Percentiles rank a stretch among this genome's conserved stretches.
phyloP scores from a whole-genome alignment of 2,113 vertebrate genomes.

The Lutjanus erythropterus region DNA sequence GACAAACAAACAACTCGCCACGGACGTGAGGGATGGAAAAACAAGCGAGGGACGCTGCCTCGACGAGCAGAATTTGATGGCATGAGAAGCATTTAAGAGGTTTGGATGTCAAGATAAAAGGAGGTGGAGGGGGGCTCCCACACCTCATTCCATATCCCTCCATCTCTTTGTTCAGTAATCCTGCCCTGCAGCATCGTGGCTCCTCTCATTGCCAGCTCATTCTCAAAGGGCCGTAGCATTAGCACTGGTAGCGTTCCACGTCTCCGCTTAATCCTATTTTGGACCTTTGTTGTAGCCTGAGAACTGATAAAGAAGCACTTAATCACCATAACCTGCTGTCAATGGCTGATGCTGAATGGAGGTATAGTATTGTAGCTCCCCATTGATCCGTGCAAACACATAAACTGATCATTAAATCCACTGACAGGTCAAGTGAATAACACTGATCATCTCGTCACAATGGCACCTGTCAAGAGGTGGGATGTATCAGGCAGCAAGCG shows the following conservation, averaged over 20 bases:
- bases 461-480: no score
- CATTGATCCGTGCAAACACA: conserved; percentile 35
- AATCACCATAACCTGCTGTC: conserved; percentile 61
- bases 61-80: background rate
- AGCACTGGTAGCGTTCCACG: conserved; percentile 63
- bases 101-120: conserved; percentile 57
- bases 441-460: no score
- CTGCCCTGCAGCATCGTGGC: conserved; percentile 65
- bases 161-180: conserved; percentile 80
- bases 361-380: conserved; percentile 34
- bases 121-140: background rate
- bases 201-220: conserved; percentile 62
- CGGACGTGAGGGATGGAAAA: conserved; percentile 32
- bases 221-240: conserved; percentile 71
- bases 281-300: conserved; percentile 65
- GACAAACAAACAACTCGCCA: conserved; percentile 42
- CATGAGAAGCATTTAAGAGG: conserved; percentile 49
- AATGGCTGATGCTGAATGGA: conserved; percentile 33
- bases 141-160: conserved; percentile 66
- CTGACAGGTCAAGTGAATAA: no score
- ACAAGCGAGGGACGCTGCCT: conserved; percentile 8
- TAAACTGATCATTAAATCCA: no score
- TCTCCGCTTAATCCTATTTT: conserved; percentile 75
- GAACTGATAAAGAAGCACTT: conserved; percentile 65
- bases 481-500: no score